A percentile compares a stretch with the other conserved stretches of the same genome.
Conservation (phyloP, 2,888 invertebrate genomes). For the Coronaproctus castanopsis region DNA sequence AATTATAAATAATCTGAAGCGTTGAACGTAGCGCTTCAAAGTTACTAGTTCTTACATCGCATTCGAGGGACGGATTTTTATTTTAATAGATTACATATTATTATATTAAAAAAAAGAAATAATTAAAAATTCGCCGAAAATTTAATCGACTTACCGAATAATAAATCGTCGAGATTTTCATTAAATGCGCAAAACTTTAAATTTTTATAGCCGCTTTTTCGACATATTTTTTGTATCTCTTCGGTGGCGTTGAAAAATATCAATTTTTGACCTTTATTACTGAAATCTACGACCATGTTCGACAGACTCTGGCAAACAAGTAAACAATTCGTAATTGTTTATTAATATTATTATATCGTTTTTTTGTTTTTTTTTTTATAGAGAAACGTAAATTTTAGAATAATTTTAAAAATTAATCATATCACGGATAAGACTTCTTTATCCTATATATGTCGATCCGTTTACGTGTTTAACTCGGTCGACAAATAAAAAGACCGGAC, state of each 20-base stretch:
- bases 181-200: neutral
- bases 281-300: constrained; percentile 5
- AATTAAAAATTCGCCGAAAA: neutral
- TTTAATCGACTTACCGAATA: constrained; percentile 8
- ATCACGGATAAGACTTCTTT: no score
- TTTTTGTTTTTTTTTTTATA: no score
- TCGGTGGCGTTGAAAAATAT: constrained; percentile 9
- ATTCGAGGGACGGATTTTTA: no score
- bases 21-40: no score
- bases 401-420: no score
- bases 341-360: no score
- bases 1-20: no score
- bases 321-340: neutral
- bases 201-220: constrained; percentile 3
- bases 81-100: neutral
- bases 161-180: constrained; percentile 7
- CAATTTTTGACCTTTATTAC: constrained; percentile 6
- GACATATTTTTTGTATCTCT: neutral
- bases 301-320: constrained; percentile 1
- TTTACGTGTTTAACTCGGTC: no score
- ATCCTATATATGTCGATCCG: no score
- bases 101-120: neutral
- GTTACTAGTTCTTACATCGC: no score
- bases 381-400: no score
- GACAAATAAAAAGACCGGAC: no score